phyloP scores from a whole-genome alignment of 2,113 vertebrate species.

The Leptobrachium ailaonicum region DNA sequence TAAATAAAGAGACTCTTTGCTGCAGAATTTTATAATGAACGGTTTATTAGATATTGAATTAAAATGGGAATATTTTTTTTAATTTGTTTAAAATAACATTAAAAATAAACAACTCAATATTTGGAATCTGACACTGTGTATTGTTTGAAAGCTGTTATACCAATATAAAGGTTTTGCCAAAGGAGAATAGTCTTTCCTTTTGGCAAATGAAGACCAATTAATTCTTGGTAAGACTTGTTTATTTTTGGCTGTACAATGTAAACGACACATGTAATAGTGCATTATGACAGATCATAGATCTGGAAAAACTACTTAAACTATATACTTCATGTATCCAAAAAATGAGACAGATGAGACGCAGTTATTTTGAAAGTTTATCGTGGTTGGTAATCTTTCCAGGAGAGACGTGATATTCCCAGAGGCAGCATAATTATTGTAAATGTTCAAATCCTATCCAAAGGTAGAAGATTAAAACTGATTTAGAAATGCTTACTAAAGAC shows the following conservation, averaged over 20 bases:
- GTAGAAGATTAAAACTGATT: too few relatives aligned
- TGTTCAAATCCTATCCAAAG: too few relatives aligned
- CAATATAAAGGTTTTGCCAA: conserved; percentile 14
- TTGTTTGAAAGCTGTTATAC: conserved; percentile 5
- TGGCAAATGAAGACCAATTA: background rate
- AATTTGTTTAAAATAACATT: too few relatives aligned
- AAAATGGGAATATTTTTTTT: too few relatives aligned
- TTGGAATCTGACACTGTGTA: background rate
- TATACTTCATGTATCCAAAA: background rate
- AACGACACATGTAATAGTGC: conserved; percentile 8
- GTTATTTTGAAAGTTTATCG: background rate
- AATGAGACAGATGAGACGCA: conserved; percentile 5
- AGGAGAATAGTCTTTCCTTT: conserved; percentile 18
- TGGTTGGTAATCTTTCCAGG: background rate
- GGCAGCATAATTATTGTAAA: too few relatives aligned
- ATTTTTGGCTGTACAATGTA: conserved; percentile 19
- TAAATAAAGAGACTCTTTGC: too few relatives aligned
- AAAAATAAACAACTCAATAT: background rate
- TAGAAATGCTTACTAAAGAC: too few relatives aligned
- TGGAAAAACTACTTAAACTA: conserved; percentile 4
- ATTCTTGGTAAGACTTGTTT: conserved; percentile 12
- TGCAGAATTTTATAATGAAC: too few relatives aligned
- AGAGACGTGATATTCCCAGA: background rate
- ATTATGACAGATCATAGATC: conserved; percentile 21
- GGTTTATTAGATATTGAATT: too few relatives aligned